These are phyloP conservation scores for Parnassius smintheus DNA, from an alignment of 2,888 invertebrate genomes.

Conservation along the genomic window DNA sequence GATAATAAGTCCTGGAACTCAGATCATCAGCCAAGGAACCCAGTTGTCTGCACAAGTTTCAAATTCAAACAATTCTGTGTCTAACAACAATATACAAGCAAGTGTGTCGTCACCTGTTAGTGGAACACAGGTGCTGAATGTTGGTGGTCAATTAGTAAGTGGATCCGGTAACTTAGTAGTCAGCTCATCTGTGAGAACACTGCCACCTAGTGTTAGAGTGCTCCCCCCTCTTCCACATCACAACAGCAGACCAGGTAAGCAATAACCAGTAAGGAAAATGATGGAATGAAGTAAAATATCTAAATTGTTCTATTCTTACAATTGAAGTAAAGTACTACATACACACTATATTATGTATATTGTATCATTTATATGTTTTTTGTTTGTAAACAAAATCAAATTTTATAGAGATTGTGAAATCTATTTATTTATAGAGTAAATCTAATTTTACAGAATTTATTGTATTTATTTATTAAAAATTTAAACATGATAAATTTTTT, in stretches of 20 bases:
- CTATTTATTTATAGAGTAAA: too few relatives aligned
- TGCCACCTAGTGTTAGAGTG: constrained; percentile 69
- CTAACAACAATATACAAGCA: constrained; percentile 47
- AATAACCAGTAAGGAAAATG: background rate
- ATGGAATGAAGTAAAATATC: background rate
- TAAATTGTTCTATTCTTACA: too few relatives aligned
- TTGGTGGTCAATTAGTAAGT: constrained; percentile 59
- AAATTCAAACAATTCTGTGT: constrained; percentile 47
- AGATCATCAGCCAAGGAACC: constrained; percentile 74
- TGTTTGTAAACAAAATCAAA: too few relatives aligned
- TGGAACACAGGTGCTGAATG: constrained; percentile 64
- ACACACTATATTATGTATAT: too few relatives aligned
- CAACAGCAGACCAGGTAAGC: constrained; percentile 65
- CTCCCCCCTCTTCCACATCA: constrained; percentile 68
- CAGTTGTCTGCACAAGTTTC: constrained; percentile 65
- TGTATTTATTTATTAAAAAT: too few relatives aligned
- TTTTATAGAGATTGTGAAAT: too few relatives aligned
- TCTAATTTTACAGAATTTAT: too few relatives aligned
- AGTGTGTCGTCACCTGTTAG: constrained; percentile 53
- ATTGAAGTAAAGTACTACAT: too few relatives aligned
- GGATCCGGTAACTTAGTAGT: constrained; percentile 62
- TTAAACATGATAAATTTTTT: too few relatives aligned
- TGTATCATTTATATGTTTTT: too few relatives aligned
- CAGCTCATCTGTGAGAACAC: constrained; percentile 64
- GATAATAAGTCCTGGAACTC: constrained; percentile 65